Base-by-base conservation (phyloP, 2,888 invertebrate genomes). In the Pseudococcus longispinus region DNA sequence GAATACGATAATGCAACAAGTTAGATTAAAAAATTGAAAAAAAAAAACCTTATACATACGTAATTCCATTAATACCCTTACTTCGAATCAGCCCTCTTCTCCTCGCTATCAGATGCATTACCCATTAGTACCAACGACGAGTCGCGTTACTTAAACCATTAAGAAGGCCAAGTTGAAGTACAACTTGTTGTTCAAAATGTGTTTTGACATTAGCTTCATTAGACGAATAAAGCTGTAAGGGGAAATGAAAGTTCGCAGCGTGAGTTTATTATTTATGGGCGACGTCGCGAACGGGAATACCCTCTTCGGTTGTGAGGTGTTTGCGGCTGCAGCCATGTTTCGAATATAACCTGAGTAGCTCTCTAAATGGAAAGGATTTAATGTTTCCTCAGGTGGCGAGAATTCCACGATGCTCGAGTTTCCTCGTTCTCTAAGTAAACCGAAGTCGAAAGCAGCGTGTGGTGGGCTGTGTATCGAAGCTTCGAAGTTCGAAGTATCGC, bases 211-310 rank as follows among this genome's bases (percentile, higher is more conserved):
- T 65, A 65, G 65, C 65, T 65, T 65, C 65, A 65, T 65, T 65
- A 65, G 65, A 8, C 20, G 26, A 26, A 65, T 65, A 26, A 65
- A 65, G 65, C 20, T 65, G 65, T 65, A 65, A 65, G 26, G 65
- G 65, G 65, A 65, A 65, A 65, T 26, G 65, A 65, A 65, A 65
- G 65, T 65, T 65, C 65, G 65, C 65, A 23, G 65, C 65, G 65
- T 65, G 65, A 65, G 65, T 65, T 65, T 65, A 65, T 65, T 65
- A 65, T 65, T 65, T 65, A 65, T 65, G 65, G 65, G 65, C 65
- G 23, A 65, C 65, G 65, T 65, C 26, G 51, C n/a, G 51, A 15
- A 51, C 51, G 51, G n/a, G n/a, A 8, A 51, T 51, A 20, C 23
- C 65, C 65, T 23, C 65, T 65, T 65, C 26, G 23, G 65, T 13